Evolutionary conservation across 1,140 invertebrate species (phyloP).

Genomic region (Drosophila neocordata): DNA sequence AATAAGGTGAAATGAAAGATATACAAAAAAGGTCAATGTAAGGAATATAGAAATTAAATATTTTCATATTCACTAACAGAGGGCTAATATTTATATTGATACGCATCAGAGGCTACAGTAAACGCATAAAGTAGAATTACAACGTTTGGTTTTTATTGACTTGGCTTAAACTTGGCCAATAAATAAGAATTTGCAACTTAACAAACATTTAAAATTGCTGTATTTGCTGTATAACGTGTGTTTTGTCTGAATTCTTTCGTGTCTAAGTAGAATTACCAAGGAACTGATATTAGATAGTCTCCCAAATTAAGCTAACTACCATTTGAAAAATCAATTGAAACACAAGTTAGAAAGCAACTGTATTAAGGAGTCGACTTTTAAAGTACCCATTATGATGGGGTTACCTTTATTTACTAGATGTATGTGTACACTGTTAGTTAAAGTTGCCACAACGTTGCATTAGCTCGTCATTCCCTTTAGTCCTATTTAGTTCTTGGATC

Average conservation of each 20-base stretch:
- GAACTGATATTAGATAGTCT: slow-evolving; percentile 11
- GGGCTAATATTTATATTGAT: neutral
- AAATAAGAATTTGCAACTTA: slow-evolving; percentile 8
- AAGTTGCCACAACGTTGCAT: neutral
- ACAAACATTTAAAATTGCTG: slow-evolving; percentile 9
- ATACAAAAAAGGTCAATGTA: too few relatives aligned
- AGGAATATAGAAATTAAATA: neutral
- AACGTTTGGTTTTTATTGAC: neutral
- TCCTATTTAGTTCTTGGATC: neutral
- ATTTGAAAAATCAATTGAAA: slow-evolving; percentile 20
- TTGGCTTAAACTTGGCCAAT: neutral
- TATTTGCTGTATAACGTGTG: neutral
- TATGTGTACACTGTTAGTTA: neutral
- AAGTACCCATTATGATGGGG: neutral
- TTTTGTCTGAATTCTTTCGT: slow-evolving; percentile 4
- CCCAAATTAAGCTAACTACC: slow-evolving; percentile 18
- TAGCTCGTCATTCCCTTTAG: neutral
- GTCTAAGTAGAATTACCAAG: slow-evolving; percentile 11
- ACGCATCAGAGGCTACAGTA: slow-evolving; percentile 5
- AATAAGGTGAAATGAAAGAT: too few relatives aligned
- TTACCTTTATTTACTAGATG: neutral
- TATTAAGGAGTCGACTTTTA: neutral
- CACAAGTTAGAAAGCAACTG: neutral
- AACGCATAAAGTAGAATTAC: neutral
- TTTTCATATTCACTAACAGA: neutral